Evolutionary conservation across 1,140 invertebrate genomes (phyloP), one percentile per base, ranked within the genome.

Genomic region (Procambarus clarkii): DNA sequence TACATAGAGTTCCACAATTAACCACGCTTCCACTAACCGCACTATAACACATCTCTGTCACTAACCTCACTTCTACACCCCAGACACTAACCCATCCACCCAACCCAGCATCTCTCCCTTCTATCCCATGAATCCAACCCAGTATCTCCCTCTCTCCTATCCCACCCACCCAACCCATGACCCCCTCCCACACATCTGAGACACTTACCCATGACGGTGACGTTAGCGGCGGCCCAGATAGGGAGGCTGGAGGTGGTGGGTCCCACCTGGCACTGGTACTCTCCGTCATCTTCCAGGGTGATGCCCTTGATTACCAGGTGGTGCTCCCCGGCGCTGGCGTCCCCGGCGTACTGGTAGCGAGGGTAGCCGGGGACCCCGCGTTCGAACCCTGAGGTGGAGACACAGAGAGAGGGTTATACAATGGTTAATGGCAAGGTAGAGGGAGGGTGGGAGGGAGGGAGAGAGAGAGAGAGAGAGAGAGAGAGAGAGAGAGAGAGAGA

Each of bases 211-310:
- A 86, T 86, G 46, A 86, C 84, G 13, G 84, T 86, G 71, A 86
- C 84, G 15, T 86, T 86, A 54, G 84, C 84, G 45, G 84, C 69
- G 3, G 84, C 69, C 84, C 84, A 86, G 45, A 86, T 74, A 46
- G 84, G 69, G 11, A 46, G 46, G 46, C 58, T 76, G 69, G 21
- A 77, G 15, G 45, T 45, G 74, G 84, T 86, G 11, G 84, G 84
- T 44, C 84, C 84, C 11, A 86, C 84, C 24, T 86, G 84, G 46
- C 84, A 86, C 84, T 86, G 84, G 84, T 86, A 86, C 71, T 86
- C 84, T 45, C 84, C 84, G 84, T 86, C 84, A 34, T 86, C 84
- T 71, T 86, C 84, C 69, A 86, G 84, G 15, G 84, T 86, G 15
- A 86, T 54, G 46, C 84, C 84, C 69, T 86, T 74, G 21, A 86